Conservation (phyloP, 2,797 vertebrate species). For the Syndactyla subalaris region DNA sequence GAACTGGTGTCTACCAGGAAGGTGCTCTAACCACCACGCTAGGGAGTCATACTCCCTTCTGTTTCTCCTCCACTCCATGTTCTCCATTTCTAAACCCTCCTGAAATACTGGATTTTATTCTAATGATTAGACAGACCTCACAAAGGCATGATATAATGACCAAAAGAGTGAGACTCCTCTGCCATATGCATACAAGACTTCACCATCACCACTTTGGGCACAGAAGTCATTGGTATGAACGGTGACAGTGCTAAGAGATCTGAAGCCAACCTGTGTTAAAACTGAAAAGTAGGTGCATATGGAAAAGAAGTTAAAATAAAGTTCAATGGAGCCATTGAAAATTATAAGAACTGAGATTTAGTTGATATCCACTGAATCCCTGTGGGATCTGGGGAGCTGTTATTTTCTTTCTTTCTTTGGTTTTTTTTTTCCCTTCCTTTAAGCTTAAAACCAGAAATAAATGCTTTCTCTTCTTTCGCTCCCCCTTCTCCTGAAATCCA, state of each 20-base stretch:
- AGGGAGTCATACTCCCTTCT: not conserved
- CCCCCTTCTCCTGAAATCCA: conserved; percentile 53
- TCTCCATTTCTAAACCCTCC: not conserved
- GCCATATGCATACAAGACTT: not conserved
- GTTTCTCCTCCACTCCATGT: not conserved
- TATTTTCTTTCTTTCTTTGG: not conserved
- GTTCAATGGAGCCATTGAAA: not conserved
- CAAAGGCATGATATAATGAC: fast-evolving
- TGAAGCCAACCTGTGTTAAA: not conserved
- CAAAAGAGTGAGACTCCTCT: not conserved
- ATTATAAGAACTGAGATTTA: not conserved
- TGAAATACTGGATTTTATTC: not conserved
- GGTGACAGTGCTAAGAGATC: not conserved
- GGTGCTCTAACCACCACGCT: not conserved
- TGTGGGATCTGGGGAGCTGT: not conserved
- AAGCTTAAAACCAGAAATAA: conserved; percentile 13
- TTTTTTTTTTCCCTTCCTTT: not conserved
- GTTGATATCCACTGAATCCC: not conserved
- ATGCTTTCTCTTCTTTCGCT: conserved; percentile 32
- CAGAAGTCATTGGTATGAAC: not conserved
- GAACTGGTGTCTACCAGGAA: not conserved
- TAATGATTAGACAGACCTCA: not conserved
- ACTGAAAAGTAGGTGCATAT: not conserved
- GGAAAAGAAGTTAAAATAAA: not conserved
- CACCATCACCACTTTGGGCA: not conserved